Base-by-base conservation (phyloP, 2,888 invertebrate species). In the Gymnoscelis rufifasciata region DNA sequence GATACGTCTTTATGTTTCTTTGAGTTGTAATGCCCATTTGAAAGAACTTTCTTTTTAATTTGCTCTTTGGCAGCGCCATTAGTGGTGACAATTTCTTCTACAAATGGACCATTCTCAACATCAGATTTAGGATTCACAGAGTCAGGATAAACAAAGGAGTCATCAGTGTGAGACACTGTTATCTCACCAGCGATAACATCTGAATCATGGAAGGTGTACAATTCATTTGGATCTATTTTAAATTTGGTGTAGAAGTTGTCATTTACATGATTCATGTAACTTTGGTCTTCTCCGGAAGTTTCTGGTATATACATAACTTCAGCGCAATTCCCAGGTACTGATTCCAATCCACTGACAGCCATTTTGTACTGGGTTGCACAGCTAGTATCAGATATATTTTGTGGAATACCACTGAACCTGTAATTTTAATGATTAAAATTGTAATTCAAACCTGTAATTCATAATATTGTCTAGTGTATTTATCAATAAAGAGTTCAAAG, bases 381-480 rank as follows among this genome's bases (percentile, higher is more conserved):
- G 65, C 86, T 88, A 26, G 81, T 76, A 68, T 89, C 89, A 47
- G 88, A 81, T 74, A 89, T 79, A 68, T 74, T 86, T 76, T 88
- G 89, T 76, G 86, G 76, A 69, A 89, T 83, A 69, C 84, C 87
- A 74, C 84, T 83, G 68, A 83, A 89, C 71, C 89, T 89, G 63
- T 33, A 19, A 62, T 62, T 47, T 41, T 15, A 47, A 11, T 36
- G 10, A 26, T 8, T 19, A n/a, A 13, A 19, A n/a, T 39, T 38
- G 13, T n/a, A n/a, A n/a, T n/a, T n/a, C n/a, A n/a, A 7, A 1
- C 8, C 7, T 30, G 10, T n/a, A 15, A 33, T 14, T 33, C 14
- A 1, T 33, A n/a, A 33, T 4, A 1, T 13, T n/a, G n/a, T n/a
- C n/a, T n/a, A n/a, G n/a, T n/a, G n/a, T n/a, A n/a, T n/a, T n/a